These are phyloP conservation scores for Mesitornis unicolor DNA, from an alignment of 2,113 vertebrate species.

Conservation along the genomic window DNA sequence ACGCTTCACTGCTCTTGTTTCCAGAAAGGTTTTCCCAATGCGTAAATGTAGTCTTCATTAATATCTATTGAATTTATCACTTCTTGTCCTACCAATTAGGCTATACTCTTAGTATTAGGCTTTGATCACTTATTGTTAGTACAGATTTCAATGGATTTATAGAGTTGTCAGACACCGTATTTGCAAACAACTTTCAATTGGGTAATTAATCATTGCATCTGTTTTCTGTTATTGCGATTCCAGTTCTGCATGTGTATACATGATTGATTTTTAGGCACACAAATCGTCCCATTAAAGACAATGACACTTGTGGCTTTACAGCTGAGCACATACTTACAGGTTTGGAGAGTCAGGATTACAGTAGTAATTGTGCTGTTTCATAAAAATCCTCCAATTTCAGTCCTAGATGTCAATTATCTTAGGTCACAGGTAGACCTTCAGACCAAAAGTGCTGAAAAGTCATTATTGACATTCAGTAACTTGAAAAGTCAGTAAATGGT, in stretches of 20 bases:
- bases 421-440: neutral
- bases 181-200: conserved; percentile 15
- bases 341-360: neutral
- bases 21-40: neutral
- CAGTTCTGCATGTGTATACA: conserved; percentile 30
- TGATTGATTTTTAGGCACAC: conserved; percentile 53
- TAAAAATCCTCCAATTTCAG: neutral
- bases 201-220: conserved; percentile 47
- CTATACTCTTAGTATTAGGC: neutral
- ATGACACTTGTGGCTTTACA: neutral
- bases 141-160: conserved; percentile 20
- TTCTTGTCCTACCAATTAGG: neutral
- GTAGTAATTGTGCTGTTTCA: neutral
- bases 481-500: neutral
- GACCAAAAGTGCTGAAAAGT: neutral
- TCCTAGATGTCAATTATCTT: neutral
- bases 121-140: conserved; percentile 25
- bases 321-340: neutral
- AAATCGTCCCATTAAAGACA: conserved; percentile 31
- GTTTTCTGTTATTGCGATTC: conserved; percentile 55
- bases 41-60: neutral
- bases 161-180: conserved; percentile 28
- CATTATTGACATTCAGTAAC: neutral
- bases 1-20: neutral
- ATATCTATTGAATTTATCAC: neutral